Base-by-base conservation (phyloP, 2,113 vertebrate genomes). In the Abramis brama region DNA sequence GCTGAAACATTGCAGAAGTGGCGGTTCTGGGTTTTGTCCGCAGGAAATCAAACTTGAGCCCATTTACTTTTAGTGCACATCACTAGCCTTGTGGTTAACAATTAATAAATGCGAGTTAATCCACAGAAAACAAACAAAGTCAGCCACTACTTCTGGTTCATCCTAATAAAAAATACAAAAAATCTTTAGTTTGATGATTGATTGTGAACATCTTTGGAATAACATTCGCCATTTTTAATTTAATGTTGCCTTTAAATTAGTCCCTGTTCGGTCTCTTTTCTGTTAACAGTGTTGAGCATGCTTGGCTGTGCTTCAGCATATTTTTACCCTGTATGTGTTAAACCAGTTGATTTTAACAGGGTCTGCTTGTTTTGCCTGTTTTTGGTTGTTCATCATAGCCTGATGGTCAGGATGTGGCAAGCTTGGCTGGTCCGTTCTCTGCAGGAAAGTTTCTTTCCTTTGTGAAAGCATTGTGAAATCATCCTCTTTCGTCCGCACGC, bases 391-490 rank as follows among this genome's bases (percentile, higher is more conserved):
- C 74, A 30, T 88, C 74, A 30, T 43, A 84, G 59, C 64, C 68
- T 30, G 62, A 60, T 11, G 75, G 73, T 68, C 82, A 82, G 85
- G 82, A 86, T 78, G 85, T 86, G 82, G 71, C 71, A 27, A 82
- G 55, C 45, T 30, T n/a, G 77, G 36, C 30, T 83, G 75, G 55
- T 71, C 73, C 10, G 25, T 74, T 55, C 76, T 83, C 66, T 62
- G 57, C 80, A 79, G 55, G 39, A 62, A 27, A 27, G n/a, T 75
- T 76, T 84, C 33, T 84, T 86, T 86, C 76, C 85, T 84, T 81
- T 81, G 68, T 85, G 36, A 81, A 85, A 86, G 85, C 81, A 77
- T 86, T 86, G 66, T 89, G 73, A 90, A 86, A 85, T 74, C 84
- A 85, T 80, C 33, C 81, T 85, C 77, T 87, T 83, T 85, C 33